A percentile compares a stretch with the other conserved stretches of the same genome.
Evolutionary conservation across 2,113 vertebrate species (phyloP).

Genomic region (Brachyhypopomus occidentalis): DNA sequence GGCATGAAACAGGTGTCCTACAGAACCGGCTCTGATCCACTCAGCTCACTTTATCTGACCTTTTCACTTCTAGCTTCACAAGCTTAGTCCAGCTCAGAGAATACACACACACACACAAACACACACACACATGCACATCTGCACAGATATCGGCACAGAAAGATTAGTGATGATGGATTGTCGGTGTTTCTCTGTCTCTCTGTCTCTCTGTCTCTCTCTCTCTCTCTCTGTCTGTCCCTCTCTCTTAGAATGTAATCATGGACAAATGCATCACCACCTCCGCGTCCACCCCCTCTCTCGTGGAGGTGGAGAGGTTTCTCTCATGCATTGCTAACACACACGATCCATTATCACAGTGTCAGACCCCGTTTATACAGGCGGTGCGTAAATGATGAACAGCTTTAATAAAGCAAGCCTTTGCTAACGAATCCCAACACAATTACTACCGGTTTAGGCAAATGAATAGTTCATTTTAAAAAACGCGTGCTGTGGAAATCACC

Average conservation of each 20-base stretch:
- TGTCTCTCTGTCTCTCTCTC: background rate
- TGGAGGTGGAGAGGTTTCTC: background rate
- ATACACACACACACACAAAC: background rate
- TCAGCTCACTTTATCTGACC: constrained; percentile 21
- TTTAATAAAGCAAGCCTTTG: constrained; percentile 24
- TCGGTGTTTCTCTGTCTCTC: constrained; percentile 7
- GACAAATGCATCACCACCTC: background rate
- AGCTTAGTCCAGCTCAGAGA: background rate
- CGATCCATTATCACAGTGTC: constrained; percentile 5
- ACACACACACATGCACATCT: background rate
- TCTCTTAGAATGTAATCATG: background rate
- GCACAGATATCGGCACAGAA: background rate
- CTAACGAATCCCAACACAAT: background rate
- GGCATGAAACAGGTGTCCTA: constrained; percentile 14
- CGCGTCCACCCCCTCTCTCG: background rate
- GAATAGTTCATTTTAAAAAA: constrained; percentile 14
- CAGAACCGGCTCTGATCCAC: constrained; percentile 2
- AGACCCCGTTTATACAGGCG: background rate
- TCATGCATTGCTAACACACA: background rate
- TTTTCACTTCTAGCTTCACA: constrained; percentile 33
- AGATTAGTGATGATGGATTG: background rate
- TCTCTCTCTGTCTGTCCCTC: constrained; percentile 15
- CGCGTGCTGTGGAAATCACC: background rate
- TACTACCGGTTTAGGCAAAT: background rate
- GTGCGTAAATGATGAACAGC: background rate